A percentile compares a stretch with the other conserved stretches of the same genome.
Conservation (phyloP, 2,797 vertebrate species). For the Gadopsis bispinosus region DNA sequence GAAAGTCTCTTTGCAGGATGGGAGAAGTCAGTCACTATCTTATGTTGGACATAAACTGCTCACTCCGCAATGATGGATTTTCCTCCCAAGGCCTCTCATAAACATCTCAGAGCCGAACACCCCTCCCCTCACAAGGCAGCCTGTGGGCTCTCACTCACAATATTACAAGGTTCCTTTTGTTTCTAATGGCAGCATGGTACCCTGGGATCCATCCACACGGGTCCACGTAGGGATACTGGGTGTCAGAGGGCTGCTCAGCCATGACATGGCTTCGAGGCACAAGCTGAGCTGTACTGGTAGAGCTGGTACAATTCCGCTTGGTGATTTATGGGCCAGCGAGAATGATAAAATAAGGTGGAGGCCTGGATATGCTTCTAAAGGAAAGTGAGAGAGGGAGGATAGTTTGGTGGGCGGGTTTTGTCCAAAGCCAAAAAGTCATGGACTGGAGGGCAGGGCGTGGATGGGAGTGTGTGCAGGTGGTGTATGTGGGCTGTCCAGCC, state of each 20-base stretch:
- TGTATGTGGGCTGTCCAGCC: constrained; percentile 65
- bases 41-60: constrained; percentile 71
- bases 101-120: constrained; percentile 68
- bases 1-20: constrained; percentile 56
- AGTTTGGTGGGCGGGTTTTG: constrained; percentile 37
- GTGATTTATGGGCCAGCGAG: constrained; percentile 80
- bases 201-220: constrained; percentile 68
- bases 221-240: constrained; percentile 69
- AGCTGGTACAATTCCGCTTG: constrained; percentile 62
- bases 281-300: constrained; percentile 54
- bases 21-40: constrained; percentile 73
- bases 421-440: constrained; percentile 61
- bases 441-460: constrained; percentile 75
- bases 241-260: constrained; percentile 76
- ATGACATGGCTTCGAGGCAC: constrained; percentile 78
- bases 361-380: constrained; percentile 63
- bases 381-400: constrained; percentile 60
- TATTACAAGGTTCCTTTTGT: constrained; percentile 83
- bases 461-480: constrained; percentile 69
- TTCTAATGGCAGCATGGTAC: constrained; percentile 67
- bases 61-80: constrained; percentile 77
- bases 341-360: constrained; percentile 70
- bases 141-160: constrained; percentile 69
- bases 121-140: constrained; percentile 56
- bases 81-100: constrained; percentile 75